phyloP scores from a whole-genome alignment of 2,888 invertebrate species.

The Celastrina argiolus region DNA sequence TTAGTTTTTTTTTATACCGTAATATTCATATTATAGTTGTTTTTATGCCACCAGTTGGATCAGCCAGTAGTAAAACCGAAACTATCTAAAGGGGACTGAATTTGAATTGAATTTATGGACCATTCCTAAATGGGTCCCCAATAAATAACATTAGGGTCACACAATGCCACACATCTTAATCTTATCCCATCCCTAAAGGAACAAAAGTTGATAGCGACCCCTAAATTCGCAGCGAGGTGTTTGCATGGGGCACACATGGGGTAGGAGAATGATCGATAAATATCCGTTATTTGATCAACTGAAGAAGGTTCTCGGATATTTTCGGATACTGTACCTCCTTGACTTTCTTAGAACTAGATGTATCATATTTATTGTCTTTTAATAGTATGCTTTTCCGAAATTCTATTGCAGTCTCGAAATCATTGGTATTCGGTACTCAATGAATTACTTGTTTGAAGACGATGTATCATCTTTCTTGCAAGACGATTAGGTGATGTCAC shows the following conservation, averaged over 20 bases:
- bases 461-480: no score
- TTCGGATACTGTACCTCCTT: neutral
- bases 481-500: no score
- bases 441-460: neutral
- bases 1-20: no score
- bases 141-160: neutral
- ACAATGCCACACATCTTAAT: neutral
- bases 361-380: neutral
- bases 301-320: neutral
- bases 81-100: neutral
- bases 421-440: no score
- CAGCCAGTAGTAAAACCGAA: neutral
- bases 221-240: neutral
- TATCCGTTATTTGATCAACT: conserved; percentile 12
- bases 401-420: no score
- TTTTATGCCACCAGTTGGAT: no score
- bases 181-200: conserved; percentile 1
- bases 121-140: neutral
- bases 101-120: neutral
- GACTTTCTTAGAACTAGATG: neutral
- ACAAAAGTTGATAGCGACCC: neutral
- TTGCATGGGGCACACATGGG: conserved; percentile 2
- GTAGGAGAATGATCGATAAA: conserved; percentile 6
- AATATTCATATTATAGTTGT: no score
- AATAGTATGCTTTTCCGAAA: neutral